phyloP scores from a whole-genome alignment of 2,797 vertebrate species.

The Uromys caudimaculatus region DNA sequence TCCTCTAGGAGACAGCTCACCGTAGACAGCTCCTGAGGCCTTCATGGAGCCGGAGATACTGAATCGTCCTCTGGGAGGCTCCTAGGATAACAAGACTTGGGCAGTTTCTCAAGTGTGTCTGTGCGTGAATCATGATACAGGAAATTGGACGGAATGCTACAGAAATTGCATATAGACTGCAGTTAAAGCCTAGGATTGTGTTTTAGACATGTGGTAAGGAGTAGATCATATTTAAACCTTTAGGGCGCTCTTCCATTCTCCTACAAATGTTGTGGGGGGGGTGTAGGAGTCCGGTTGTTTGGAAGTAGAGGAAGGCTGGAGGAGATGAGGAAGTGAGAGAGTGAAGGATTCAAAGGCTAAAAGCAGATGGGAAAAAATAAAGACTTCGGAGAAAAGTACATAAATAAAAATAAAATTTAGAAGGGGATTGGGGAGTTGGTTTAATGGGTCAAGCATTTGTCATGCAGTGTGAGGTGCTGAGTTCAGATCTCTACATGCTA shows the following conservation, averaged over 20 bases:
- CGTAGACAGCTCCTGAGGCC: rapidly evolving
- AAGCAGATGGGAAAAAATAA: not conserved
- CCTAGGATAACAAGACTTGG: not conserved
- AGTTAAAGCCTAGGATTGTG: not conserved
- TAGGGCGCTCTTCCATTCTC: not conserved
- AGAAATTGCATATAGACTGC: not conserved
- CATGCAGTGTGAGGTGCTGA: no score
- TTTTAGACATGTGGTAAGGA: not conserved
- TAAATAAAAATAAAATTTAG: not conserved
- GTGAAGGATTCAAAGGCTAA: not conserved
- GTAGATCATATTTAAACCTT: not conserved
- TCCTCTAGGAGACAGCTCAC: not conserved
- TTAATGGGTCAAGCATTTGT: not conserved
- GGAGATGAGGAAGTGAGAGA: not conserved
- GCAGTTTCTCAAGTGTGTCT: not conserved
- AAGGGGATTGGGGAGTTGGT: not conserved
- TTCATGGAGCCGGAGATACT: rapidly evolving
- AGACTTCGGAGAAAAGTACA: not conserved
- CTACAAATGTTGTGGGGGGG: not conserved
- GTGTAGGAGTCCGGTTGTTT: not conserved
- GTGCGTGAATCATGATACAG: not conserved
- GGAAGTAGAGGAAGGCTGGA: not conserved
- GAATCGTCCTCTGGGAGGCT: not conserved
- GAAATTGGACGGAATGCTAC: not conserved
- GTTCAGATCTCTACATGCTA: not conserved